Evolutionary conservation across 2,888 invertebrate genomes (phyloP), one percentile per base, ranked within the genome.

Genomic region (Uloborus plumipes): DNA sequence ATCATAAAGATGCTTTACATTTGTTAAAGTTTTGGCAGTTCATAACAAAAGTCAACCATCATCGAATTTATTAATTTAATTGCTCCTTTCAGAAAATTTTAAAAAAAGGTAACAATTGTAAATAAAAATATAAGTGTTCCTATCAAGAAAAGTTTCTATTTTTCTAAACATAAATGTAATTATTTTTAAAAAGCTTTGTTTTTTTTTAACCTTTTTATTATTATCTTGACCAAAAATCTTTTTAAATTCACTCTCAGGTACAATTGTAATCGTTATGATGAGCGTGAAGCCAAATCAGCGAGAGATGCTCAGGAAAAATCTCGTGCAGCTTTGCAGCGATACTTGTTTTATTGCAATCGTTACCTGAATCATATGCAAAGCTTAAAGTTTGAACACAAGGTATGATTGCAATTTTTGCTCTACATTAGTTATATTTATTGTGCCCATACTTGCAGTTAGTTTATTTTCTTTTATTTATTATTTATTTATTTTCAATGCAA

Each of bases 291-390:
- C 16, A 96, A 95, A 90, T 95, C 96, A 77, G 98, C 98, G 0
- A 92, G 98, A 85, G 97, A 98, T 91, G 97, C 97, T 51, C 98
- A 98, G 90, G 98, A 98, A 90, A 93, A 93, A 87, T 95, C 97
- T 18, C 92, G 99, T 83, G 94, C 97, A 55, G 97, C 97, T 69
- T 92, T 99, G 84, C 97, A 98, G 88, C 94, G 99, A 88, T 99
- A 99, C 90, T 91, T 99, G 87, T 98, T 98, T 91, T 99, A 99
- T 90, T 99, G 97, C 90, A 99, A 98, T 91, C 94, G 99, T 84
- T 99, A 98, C 90, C 97, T 98, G 95, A 99, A 99, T 90, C 99
- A 99, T 90, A 97, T 97, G 95, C 97, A 98, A 90, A 97, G 97
- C 86, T 92, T 99, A 88, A 97, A 97, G 90, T 97, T 99, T 90